Percentiles rank a stretch among this genome's conserved stretches.
These are phyloP conservation scores for Antigone vipio DNA, from an alignment of 2,113 vertebrate species.

Conservation along the genomic window DNA sequence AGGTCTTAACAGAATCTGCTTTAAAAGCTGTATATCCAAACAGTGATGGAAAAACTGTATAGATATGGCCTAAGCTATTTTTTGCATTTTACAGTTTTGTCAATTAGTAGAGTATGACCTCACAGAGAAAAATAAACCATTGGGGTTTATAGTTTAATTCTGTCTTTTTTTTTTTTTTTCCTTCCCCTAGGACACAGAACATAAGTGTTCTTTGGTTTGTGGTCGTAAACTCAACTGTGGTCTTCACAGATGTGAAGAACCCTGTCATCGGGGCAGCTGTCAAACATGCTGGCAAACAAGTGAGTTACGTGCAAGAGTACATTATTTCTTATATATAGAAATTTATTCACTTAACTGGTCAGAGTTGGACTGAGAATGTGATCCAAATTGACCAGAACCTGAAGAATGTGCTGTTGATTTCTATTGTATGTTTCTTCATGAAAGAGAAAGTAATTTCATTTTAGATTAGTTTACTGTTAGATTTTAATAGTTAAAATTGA, in stretches of 20 bases:
- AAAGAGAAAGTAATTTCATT: background rate
- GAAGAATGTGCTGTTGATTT: background rate
- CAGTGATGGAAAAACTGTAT: background rate
- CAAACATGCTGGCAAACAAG: constrained; percentile 97
- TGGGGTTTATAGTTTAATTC: background rate
- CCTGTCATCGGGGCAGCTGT: constrained; percentile 95
- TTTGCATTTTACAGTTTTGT: background rate
- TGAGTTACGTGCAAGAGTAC: constrained; percentile 67
- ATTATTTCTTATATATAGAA: background rate
- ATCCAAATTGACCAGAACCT: background rate
- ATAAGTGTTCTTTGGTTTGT: constrained; percentile 92
- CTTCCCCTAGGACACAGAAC: constrained; percentile 81
- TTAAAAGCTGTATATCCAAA: background rate
- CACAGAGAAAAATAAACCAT: background rate
- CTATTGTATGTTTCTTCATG: background rate
- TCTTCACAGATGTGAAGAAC: constrained; percentile 94
- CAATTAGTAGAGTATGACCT: background rate
- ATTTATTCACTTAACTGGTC: background rate
- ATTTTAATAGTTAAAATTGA: background rate
- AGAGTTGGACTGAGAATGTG: background rate
- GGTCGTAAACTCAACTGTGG: constrained; percentile 96
- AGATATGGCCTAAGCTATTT: background rate
- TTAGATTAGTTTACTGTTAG: background rate
- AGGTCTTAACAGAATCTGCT: background rate
- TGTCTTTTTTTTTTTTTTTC: background rate